Conservation (phyloP, 2,113 vertebrate genomes). For the Apus apus region DNA sequence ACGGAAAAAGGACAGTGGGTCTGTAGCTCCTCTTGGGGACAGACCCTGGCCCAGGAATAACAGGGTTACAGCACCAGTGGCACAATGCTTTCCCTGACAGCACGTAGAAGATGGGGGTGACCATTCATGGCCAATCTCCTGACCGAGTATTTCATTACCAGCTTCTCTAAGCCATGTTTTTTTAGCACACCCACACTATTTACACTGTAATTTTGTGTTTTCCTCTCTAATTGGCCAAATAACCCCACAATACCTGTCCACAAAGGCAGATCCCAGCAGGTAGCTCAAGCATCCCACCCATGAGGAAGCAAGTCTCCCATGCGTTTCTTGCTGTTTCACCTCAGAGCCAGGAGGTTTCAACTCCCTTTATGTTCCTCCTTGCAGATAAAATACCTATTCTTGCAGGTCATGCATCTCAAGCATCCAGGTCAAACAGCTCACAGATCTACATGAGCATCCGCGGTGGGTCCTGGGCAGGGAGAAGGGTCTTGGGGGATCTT, state of each 20-base stretch:
- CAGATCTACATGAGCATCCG: neutral
- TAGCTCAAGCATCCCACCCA: neutral
- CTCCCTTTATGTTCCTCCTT: neutral
- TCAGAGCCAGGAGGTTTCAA: neutral
- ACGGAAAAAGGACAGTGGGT: neutral
- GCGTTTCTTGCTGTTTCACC: neutral
- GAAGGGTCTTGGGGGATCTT: too few species aligned
- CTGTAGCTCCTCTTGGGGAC: neutral
- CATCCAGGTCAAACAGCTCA: neutral
- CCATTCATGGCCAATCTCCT: neutral
- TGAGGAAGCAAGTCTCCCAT: neutral
- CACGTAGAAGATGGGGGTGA: neutral
- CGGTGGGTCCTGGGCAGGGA: neutral
- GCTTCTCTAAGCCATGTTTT: neutral
- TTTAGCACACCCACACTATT: fast-evolving
- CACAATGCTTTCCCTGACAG: neutral
- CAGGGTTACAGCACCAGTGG: fast-evolving
- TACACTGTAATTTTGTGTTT: neutral
- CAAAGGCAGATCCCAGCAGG: neutral
- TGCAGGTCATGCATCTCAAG: neutral
- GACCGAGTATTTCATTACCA: neutral
- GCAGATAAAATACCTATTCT: neutral
- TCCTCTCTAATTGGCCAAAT: neutral
- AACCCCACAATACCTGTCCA: neutral
- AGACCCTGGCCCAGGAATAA: neutral